These are phyloP conservation scores for Zeuzera pyrina DNA, from an alignment of 2,888 invertebrate genomes.

Conservation along the genomic window DNA sequence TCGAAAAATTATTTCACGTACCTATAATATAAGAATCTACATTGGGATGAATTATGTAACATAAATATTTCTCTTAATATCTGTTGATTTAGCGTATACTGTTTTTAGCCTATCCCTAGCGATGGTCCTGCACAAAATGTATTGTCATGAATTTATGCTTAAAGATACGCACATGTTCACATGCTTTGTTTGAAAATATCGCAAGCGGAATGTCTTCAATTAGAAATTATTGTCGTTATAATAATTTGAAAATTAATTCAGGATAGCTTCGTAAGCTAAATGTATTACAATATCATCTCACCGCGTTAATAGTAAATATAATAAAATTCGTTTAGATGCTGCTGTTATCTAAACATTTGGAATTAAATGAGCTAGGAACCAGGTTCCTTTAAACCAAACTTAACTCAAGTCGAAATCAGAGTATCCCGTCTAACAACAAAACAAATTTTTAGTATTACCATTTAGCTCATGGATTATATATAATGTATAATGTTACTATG, in stretches of 20 bases:
- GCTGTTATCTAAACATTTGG: too few species aligned
- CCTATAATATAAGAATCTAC: too few species aligned
- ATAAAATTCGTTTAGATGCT: slow-evolving; percentile 49
- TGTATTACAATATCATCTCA: slow-evolving; percentile 22
- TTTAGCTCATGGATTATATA: slow-evolving; percentile 63
- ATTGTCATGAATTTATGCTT: not conserved
- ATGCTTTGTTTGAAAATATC: slow-evolving; percentile 45
- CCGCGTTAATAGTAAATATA: slow-evolving; percentile 55
- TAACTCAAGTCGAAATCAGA: too few species aligned
- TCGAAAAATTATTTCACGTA: too few species aligned
- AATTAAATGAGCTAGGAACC: too few species aligned
- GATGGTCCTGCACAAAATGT: slow-evolving; percentile 25
- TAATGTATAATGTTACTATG: slow-evolving; percentile 51
- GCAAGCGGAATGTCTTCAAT: slow-evolving; percentile 34
- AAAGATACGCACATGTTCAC: slow-evolving; percentile 32
- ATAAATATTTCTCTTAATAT: too few species aligned
- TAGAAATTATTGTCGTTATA: slow-evolving; percentile 1
- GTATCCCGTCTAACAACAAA: too few species aligned
- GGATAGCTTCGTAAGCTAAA: not conserved
- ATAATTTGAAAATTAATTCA: not conserved
- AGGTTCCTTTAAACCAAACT: too few species aligned
- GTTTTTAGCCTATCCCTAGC: too few species aligned
- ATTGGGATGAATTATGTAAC: too few species aligned
- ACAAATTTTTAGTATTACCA: slow-evolving; percentile 43
- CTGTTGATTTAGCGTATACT: too few species aligned